Evolutionary conservation across 1,140 invertebrate species (phyloP).

Genomic region (Drosophila bocki): DNA sequence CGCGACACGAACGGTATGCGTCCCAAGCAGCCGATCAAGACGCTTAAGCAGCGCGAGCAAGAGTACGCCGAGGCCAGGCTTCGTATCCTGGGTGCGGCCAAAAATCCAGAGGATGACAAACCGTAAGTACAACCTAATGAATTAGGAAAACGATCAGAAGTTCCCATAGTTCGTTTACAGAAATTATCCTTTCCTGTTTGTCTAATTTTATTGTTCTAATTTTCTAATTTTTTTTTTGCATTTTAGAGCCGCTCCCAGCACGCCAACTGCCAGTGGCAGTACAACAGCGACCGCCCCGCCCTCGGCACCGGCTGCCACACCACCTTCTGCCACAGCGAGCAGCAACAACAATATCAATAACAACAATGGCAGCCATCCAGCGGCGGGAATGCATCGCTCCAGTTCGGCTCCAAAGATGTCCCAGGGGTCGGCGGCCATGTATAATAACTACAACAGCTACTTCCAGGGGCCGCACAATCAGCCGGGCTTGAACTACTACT

Average conservation of each 20-base stretch:
- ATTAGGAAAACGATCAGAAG: neutral
- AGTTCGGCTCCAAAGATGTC: constrained; percentile 74
- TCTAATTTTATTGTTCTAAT: no score
- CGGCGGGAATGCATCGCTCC: constrained; percentile 62
- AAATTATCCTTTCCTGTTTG: neutral
- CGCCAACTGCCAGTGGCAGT: constrained; percentile 32
- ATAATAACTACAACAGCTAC: constrained; percentile 70
- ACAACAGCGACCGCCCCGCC: constrained; percentile 7
- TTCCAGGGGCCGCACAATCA: constrained; percentile 54
- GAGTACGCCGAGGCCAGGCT: constrained; percentile 94
- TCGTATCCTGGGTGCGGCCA: constrained; percentile 92
- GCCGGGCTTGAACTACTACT: constrained; percentile 61
- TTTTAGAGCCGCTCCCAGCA: constrained; percentile 41
- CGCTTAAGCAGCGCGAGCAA: constrained; percentile 93
- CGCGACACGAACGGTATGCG: constrained; percentile 85
- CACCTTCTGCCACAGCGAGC: constrained; percentile 43
- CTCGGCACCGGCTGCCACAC: constrained; percentile 24
- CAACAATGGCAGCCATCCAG: constrained; percentile 48
- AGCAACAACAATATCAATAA: constrained; percentile 59
- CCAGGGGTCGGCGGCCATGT: constrained; percentile 53
- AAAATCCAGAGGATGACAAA: constrained; percentile 90
- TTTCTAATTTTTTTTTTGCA: neutral
- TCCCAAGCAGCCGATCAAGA: constrained; percentile 91
- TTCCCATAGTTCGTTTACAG: neutral
- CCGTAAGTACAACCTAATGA: constrained; percentile 86